These are phyloP conservation scores for Boulengeromyrus knoepffleri DNA, from an alignment of 2,113 vertebrate species.

Conservation along the genomic window DNA sequence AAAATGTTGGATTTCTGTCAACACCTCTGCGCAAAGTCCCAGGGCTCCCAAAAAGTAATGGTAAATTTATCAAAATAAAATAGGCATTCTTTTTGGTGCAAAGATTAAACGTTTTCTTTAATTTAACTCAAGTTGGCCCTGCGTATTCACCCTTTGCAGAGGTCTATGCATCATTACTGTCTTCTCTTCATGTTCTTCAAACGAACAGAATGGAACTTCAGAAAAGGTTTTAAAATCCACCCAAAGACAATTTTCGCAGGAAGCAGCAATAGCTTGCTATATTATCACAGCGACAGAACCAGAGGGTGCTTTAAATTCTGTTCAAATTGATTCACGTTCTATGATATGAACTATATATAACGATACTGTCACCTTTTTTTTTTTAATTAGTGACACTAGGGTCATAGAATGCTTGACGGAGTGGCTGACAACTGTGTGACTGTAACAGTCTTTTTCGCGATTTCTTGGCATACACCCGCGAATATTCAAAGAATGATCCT, in stretches of 20 bases:
- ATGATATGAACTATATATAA: background rate
- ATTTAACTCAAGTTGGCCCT: background rate
- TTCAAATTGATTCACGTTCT: background rate
- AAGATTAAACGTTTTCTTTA: background rate
- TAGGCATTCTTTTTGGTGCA: background rate
- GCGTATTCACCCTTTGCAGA: background rate
- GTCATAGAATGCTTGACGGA: background rate
- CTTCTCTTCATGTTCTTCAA: background rate
- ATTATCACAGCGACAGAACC: background rate
- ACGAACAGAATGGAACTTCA: background rate
- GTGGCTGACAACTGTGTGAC: background rate
- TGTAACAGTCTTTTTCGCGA: too few species aligned
- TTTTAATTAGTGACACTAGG: background rate
- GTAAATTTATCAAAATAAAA: background rate
- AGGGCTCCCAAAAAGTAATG: background rate
- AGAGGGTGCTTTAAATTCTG: background rate
- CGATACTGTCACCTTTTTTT: background rate
- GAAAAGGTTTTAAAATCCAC: background rate
- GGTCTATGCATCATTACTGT: background rate
- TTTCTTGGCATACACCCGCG: background rate
- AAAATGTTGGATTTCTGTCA: background rate
- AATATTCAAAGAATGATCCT: background rate
- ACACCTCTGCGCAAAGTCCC: background rate
- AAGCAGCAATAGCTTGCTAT: background rate
- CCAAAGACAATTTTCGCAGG: background rate